Conservation (phyloP, 2,797 vertebrate species). For the Falco naumanni region DNA sequence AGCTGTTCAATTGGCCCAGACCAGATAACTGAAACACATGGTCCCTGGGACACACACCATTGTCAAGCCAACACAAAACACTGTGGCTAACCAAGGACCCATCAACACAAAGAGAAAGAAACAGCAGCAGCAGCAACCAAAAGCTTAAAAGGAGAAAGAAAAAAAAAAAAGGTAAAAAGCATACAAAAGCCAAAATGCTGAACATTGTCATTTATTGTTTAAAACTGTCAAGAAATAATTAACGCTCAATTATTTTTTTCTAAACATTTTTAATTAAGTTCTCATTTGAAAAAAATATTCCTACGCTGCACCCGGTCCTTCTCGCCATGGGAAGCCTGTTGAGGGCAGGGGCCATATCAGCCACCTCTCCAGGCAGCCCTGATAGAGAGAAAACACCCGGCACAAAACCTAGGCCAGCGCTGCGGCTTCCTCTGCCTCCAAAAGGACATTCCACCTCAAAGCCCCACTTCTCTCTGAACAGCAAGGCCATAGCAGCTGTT, state of each 20-base stretch:
- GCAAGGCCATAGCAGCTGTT: background rate
- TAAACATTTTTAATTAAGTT: background rate
- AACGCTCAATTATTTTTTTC: background rate
- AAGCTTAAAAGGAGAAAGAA: background rate
- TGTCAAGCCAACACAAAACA: conserved; percentile 8
- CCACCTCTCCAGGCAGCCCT: background rate
- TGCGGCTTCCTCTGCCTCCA: background rate
- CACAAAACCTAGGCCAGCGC: background rate
- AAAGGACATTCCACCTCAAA: background rate
- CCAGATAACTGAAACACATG: background rate
- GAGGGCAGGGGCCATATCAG: background rate
- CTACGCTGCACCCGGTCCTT: background rate
- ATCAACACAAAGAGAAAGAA: background rate
- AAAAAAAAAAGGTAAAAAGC: background rate
- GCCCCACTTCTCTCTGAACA: background rate
- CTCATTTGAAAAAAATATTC: background rate
- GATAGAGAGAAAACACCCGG: background rate
- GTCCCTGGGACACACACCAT: background rate
- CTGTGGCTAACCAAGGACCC: background rate
- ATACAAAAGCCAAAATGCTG: background rate
- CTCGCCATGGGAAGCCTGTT: background rate
- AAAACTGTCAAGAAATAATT: background rate
- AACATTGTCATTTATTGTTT: background rate
- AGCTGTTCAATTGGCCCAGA: conserved; percentile 39
- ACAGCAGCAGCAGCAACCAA: background rate